Evolutionary conservation across 2,888 invertebrate genomes (phyloP).

Genomic region (Cremastobaeus sp.): DNA sequence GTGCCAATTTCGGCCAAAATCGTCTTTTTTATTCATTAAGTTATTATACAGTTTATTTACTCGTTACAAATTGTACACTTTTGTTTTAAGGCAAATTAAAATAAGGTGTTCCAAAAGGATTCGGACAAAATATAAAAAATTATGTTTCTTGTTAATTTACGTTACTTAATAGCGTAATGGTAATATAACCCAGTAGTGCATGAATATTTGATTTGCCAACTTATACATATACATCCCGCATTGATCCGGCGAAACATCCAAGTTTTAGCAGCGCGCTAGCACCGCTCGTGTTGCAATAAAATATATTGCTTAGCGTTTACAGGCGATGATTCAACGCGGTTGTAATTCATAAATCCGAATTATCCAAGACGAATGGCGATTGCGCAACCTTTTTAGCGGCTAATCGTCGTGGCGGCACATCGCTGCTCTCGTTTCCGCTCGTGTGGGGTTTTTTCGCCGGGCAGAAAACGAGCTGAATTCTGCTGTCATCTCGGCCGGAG

Average conservation of each 20-base stretch:
- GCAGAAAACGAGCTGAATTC: no score
- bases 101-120: no score
- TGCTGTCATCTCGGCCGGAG: slow-evolving; percentile 14
- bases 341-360: slow-evolving; percentile 48
- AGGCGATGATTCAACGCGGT: slow-evolving; percentile 33
- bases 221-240: slow-evolving; percentile 44
- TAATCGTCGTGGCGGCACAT: no score
- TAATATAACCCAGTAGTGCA: slow-evolving; percentile 48
- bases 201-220: slow-evolving; percentile 52
- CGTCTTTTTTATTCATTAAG: no score
- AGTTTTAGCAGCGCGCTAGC: slow-evolving; percentile 47
- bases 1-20: no score
- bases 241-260: slow-evolving; percentile 37
- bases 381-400: slow-evolving; percentile 37
- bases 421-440: no score
- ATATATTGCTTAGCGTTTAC: slow-evolving; percentile 45
- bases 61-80: no score
- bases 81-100: no score
- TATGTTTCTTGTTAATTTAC: no score
- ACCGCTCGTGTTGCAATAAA: slow-evolving; percentile 39
- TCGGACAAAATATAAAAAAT: no score
- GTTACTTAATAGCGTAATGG: no score
- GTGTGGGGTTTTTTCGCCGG: slow-evolving; percentile 8
- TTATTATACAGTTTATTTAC: no score
- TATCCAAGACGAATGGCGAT: slow-evolving; percentile 28